Conservation (phyloP, 2,888 invertebrate species). For the Drosophila nigricruria region DNA sequence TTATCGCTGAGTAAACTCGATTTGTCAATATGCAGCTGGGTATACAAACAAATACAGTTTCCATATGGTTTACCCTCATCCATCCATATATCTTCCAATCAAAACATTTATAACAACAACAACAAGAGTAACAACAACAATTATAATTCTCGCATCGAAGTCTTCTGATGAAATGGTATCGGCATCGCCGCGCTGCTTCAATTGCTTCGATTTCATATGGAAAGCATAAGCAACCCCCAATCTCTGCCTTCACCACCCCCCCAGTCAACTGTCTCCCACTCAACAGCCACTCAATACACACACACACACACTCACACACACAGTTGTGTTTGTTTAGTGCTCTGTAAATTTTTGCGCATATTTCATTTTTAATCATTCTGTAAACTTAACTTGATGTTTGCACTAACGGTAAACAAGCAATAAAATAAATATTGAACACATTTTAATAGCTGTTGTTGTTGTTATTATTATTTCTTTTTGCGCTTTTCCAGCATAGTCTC, state of each 20-base stretch:
- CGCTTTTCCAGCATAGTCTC: slow-evolving; percentile 34
- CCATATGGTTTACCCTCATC: slow-evolving; percentile 33
- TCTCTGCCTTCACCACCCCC: neutral
- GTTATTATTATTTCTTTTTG: slow-evolving; percentile 11
- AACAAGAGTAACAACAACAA: slow-evolving; percentile 15
- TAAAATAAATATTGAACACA: slow-evolving; percentile 63
- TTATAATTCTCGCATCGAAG: slow-evolving; percentile 9
- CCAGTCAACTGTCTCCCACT: neutral
- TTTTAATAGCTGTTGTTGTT: slow-evolving; percentile 28
- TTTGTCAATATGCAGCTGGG: slow-evolving; percentile 43
- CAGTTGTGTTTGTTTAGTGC: slow-evolving; percentile 22
- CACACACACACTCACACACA: neutral
- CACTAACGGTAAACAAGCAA: slow-evolving; percentile 31
- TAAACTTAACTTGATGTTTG: slow-evolving; percentile 47
- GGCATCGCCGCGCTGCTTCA: slow-evolving; percentile 14
- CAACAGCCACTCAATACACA: slow-evolving; percentile 24
- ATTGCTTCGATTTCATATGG: slow-evolving; percentile 31
- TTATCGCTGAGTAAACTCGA: slow-evolving; percentile 33
- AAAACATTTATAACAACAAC: slow-evolving; percentile 9
- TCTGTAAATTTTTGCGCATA: slow-evolving; percentile 53
- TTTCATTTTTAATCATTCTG: slow-evolving; percentile 53
- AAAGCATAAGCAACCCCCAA: slow-evolving; percentile 10
- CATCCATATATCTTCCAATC: slow-evolving; percentile 21
- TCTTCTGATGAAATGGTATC: slow-evolving; percentile 31
- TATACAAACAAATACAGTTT: slow-evolving; percentile 29